These are phyloP conservation scores for Tolmerus cingulatus DNA, from an alignment of 2,888 invertebrate species.

Conservation along the genomic window DNA sequence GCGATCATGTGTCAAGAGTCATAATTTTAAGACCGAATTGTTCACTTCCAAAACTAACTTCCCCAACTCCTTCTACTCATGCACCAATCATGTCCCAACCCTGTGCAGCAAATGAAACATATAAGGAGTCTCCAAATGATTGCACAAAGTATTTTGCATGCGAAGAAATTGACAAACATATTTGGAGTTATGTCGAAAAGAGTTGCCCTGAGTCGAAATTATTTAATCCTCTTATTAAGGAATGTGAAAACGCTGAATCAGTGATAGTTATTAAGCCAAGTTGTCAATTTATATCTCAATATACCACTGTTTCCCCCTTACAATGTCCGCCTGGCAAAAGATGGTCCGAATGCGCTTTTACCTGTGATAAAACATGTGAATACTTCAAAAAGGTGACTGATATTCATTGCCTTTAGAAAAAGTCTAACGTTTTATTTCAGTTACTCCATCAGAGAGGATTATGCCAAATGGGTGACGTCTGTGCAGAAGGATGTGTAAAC, in stretches of 20 bases:
- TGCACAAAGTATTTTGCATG: slow-evolving; percentile 74
- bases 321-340: slow-evolving; percentile 64
- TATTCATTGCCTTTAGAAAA: not conserved
- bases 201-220: slow-evolving; percentile 68
- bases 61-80: slow-evolving; percentile 15
- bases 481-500: slow-evolving; percentile 59
- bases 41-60: slow-evolving; percentile 50
- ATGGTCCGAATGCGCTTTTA: slow-evolving; percentile 75
- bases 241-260: slow-evolving; percentile 69
- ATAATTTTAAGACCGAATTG: slow-evolving; percentile 70
- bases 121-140: slow-evolving; percentile 67
- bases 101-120: slow-evolving; percentile 65
- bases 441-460: slow-evolving; percentile 55
- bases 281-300: slow-evolving; percentile 59
- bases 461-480: slow-evolving; percentile 57
- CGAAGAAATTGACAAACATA: slow-evolving; percentile 58
- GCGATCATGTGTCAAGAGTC: slow-evolving; percentile 73
- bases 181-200: slow-evolving; percentile 66
- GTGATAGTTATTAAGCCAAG: slow-evolving; percentile 68
- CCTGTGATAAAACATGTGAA: slow-evolving; percentile 76
- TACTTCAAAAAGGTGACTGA: slow-evolving; percentile 66
- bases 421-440: slow-evolving; percentile 49
- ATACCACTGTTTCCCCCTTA: slow-evolving; percentile 39
- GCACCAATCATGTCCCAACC: not conserved
- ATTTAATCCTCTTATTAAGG: slow-evolving; percentile 69